Base-by-base conservation (phyloP, 2,888 invertebrate genomes). In the Eupithecia exiguata region DNA sequence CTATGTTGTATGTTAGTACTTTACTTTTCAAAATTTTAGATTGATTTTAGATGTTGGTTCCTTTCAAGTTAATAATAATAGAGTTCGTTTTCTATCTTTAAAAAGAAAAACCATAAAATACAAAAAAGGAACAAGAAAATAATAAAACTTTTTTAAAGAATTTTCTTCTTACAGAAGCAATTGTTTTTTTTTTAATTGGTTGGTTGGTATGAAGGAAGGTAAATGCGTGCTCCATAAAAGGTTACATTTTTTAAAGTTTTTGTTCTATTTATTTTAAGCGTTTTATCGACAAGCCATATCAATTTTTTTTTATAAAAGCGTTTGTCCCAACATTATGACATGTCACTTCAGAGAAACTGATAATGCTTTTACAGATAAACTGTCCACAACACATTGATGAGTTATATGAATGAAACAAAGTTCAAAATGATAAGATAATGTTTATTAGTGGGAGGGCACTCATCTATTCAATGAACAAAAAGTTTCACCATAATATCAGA, bases 271-370 rank as follows among this genome's bases (percentile, higher is more conserved):
- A 1, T 30, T 30, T 30, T 30, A 30, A n/a, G 30, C 30, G 30
- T 30, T 30, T 30, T 30, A 30, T 30, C 30, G 30, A 1, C 4
- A 30, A 30, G 30, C 30, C 30, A 3, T 30, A 30, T 3, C 30
- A 30, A 30, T 30, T 30, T 30, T 30, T 30, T 30, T 30, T 36
- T 4, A 36, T 36, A 16, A 43, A 43, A 43, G 5, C 25, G 14
- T 12, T 12, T 58, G 21, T 58, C 21, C 21, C 58, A 87, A 87
- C 87, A 84, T 80, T 77, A 81, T 81, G 74, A 78, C 76, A 76
- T 79, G 78, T 72, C 73, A 80, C 77, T 79, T 79, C 81, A 77
- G 73, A 83, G 81, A 81, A 80, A 74, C 75, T 74, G 77, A 80
- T 80, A 79, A 77, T 72, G 69, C 66, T 46, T 76, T 70, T 72